Base-by-base conservation (phyloP, 2,888 invertebrate genomes). In the Helobdella robusta region DNA sequence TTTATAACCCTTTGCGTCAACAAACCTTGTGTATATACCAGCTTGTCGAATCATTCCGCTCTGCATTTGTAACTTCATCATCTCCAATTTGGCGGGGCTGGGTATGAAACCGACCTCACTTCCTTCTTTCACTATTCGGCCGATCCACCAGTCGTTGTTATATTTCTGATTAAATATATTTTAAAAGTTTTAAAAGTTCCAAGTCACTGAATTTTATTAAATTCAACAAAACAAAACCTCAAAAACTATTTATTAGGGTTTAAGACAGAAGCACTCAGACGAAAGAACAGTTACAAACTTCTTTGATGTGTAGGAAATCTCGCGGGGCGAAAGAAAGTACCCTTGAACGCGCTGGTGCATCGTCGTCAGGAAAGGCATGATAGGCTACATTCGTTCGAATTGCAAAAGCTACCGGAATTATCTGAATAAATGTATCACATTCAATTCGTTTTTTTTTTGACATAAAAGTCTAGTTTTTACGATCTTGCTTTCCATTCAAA, bases 141-240 rank as follows among this genome's bases (percentile, higher is more conserved):
- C 98, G 82, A 98, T 98, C 98, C 98, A 98, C 98, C 98, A 98
- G 85, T 98, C 95, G 86, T 97, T 97, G 86, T 98, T 98, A 84
- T 93, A 99, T 84, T 99, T 99, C 86, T 82, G 36, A 23, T 20
- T n/a, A 56, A 20, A 1, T 23, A 25, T 23, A 20, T 52, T 30
- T n/a, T n/a, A n/a, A n/a, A n/a, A n/a, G n/a, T n/a, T n/a, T n/a
- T n/a, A n/a, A n/a, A n/a, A n/a, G n/a, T n/a, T n/a, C n/a, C n/a
- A n/a, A n/a, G n/a, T n/a, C n/a, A n/a, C n/a, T n/a, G n/a, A n/a
- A n/a, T n/a, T n/a, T n/a, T n/a, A n/a, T n/a, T n/a, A n/a, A n/a
- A n/a, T n/a, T n/a, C n/a, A n/a, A n/a, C n/a, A n/a, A n/a, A n/a
- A n/a, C n/a, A n/a, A n/a, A n/a, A n/a, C n/a, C n/a, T n/a, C n/a